Conservation (phyloP, 2,113 vertebrate species). For the Eudyptes chrysolophus region DNA sequence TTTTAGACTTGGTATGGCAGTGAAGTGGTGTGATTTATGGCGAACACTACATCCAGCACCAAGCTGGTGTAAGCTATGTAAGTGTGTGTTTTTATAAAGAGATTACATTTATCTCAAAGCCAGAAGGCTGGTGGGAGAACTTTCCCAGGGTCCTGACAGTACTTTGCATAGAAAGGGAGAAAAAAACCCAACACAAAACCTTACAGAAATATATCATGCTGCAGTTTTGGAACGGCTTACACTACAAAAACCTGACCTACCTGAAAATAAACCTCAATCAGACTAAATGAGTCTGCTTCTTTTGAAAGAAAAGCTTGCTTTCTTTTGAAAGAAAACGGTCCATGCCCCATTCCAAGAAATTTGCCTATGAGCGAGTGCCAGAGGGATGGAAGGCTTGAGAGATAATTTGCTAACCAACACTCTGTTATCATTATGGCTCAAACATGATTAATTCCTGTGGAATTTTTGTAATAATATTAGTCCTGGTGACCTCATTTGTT, state of each 20-base stretch:
- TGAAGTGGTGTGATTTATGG: not conserved
- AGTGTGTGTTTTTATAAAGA: not conserved
- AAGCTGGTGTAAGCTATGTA: not conserved
- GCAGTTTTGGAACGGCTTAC: not conserved
- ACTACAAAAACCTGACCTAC: not conserved
- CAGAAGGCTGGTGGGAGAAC: not conserved
- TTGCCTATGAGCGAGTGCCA: not conserved
- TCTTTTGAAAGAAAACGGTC: not conserved
- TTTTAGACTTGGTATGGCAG: not conserved
- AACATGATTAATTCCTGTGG: conserved; percentile 33
- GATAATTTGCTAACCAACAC: not conserved
- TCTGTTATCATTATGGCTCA: conserved; percentile 2
- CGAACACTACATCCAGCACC: not conserved
- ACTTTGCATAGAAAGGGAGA: not conserved
- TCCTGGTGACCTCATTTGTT: conserved; percentile 23
- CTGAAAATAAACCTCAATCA: not conserved
- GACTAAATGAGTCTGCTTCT: not conserved
- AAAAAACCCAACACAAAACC: not conserved
- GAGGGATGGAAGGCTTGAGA: not conserved
- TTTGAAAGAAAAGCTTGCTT: not conserved
- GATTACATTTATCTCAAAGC: conserved; percentile 25
- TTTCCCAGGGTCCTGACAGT: not conserved
- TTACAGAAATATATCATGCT: not conserved
- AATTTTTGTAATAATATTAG: conserved; percentile 50
- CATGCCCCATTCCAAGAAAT: not conserved